Percentiles rank a stretch among this genome's conserved stretches.
Evolutionary conservation across 2,888 invertebrate genomes (phyloP).

Genomic region (Rambutsinella grinnellia): DNA sequence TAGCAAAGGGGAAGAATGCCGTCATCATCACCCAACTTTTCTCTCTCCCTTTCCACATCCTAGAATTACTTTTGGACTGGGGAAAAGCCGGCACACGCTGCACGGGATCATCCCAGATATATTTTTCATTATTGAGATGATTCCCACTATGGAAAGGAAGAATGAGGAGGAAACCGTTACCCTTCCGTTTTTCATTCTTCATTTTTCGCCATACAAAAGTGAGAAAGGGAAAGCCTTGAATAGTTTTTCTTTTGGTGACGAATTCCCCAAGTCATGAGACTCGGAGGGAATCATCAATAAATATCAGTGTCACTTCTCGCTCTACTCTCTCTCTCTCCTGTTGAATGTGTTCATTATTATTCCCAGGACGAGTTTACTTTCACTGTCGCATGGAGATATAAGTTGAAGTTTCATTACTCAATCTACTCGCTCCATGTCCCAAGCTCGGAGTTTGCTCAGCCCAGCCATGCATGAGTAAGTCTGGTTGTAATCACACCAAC

Average conservation of each 20-base stretch:
- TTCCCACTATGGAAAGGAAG: constrained; percentile 4
- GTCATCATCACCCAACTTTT: constrained; percentile 12
- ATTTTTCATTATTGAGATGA: constrained; percentile 63
- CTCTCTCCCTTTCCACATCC: constrained; percentile 21
- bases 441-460: constrained; percentile 16
- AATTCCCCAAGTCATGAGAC: constrained; percentile 49
- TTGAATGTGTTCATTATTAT: constrained; percentile 57
- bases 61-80: constrained; percentile 33
- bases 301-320: constrained; percentile 56
- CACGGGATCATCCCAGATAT: constrained; percentile 53
- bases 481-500: neutral
- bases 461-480: neutral
- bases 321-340: too few relatives aligned
- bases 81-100: neutral
- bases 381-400: neutral
- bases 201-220: neutral
- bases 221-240: neutral
- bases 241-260: constrained; percentile 25
- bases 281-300: constrained; percentile 56
- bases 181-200: neutral
- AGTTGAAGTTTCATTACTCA: constrained; percentile 45
- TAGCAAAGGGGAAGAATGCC: constrained; percentile 36
- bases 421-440: constrained; percentile 5
- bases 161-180: neutral
- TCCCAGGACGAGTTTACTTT: constrained; percentile 45